Base-by-base conservation (phyloP, 2,888 invertebrate species). In the Plagodis pulveraria region DNA sequence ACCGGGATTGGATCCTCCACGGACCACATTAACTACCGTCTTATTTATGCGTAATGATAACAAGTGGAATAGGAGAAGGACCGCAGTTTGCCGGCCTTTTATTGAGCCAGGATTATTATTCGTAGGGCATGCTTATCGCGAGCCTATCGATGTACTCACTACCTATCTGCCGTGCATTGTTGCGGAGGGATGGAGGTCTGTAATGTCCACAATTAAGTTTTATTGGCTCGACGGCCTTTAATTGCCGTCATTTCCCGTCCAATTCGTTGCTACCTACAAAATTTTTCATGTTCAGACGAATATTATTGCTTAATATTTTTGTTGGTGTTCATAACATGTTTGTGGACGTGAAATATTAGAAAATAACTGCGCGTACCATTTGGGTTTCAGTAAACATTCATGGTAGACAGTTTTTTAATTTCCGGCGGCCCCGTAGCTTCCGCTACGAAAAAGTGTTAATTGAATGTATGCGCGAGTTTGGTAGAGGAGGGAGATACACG, bases 361-460 rank as follows among this genome's bases (percentile, higher is more conserved):
- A 63, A 60, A 63, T 63, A 58, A 58, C 58, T 52, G 57, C 58
- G 59, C 48, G 56, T 58, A 59, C 61, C 58, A 58, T 57, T 59
- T 59, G 63, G 64, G 64, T 73, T 68, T 71, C 62, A 67, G 74
- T 73, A 71, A 68, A 69, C 71, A 71, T 74, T 69, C 74, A 79
- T 70, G 74, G 73, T 74, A 82, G 84, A 84, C 85, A 85, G 83
- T 86, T 89, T 89, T 77, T 90, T 89, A 89, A 91, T 91, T 91
- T 90, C 91, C 89, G 89, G 84, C 75, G 75, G 77, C 76, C 81
- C 77, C 80, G 77, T 71, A 76, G 75, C 81, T 80, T 87, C 85
- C 87, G 84, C 78, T 75, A 75, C 80, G 85, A 87, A 89, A 89
- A 89, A 87, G 79, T 87, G 84, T 86, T 89, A 86, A 90, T 89